A percentile compares a stretch with the other conserved stretches of the same genome.
Conservation (phyloP, 2,113 vertebrate genomes). For the Archocentrus centrarchus region DNA sequence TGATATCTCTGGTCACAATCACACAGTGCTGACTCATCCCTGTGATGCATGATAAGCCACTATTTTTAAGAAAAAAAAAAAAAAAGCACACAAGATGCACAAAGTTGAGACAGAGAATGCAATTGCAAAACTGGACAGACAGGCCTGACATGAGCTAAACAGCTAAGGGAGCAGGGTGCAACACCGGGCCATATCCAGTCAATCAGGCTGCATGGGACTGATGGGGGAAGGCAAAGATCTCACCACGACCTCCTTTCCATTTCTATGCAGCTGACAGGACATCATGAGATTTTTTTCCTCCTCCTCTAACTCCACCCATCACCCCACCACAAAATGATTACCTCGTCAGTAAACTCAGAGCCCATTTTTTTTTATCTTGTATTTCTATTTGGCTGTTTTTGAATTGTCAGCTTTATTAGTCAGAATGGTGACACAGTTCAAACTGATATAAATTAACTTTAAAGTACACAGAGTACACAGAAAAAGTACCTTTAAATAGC, state of each 20-base stretch:
- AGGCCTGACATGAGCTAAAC: conserved; percentile 30
- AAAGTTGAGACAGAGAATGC: neutral
- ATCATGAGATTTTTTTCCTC: neutral
- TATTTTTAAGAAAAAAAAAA: no score
- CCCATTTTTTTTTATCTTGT: neutral
- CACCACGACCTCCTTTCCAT: neutral
- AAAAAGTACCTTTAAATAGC: neutral
- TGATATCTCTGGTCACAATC: neutral
- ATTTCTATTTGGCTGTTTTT: neutral
- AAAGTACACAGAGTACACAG: neutral
- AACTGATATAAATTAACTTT: neutral
- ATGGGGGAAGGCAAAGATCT: conserved; percentile 39
- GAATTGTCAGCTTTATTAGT: neutral
- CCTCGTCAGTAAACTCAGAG: neutral
- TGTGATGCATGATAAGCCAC: neutral
- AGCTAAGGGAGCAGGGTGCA: conserved; percentile 10
- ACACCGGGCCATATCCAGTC: conserved; percentile 57
- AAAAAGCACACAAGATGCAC: neutral
- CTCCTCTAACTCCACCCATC: neutral
- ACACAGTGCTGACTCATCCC: conserved; percentile 21
- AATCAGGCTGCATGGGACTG: conserved; percentile 57
- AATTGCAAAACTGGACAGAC: conserved; percentile 66
- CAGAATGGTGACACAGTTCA: neutral
- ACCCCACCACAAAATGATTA: neutral
- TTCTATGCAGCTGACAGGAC: conserved; percentile 33